These are phyloP conservation scores for Thunnus maccoyii DNA, from an alignment of 2,113 vertebrate genomes.

Conservation along the genomic window DNA sequence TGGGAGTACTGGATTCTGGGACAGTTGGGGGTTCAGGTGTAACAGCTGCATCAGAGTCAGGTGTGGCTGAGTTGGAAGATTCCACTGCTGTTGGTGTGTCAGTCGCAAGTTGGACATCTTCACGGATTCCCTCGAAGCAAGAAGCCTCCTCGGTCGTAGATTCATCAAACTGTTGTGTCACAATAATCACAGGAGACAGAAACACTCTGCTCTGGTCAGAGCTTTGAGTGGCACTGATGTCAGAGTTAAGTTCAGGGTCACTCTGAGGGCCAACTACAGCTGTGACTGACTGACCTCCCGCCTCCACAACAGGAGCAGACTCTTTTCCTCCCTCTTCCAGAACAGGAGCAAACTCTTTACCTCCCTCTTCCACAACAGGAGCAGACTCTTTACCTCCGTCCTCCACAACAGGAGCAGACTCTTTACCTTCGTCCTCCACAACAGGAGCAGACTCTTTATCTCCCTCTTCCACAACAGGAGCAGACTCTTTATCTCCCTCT, in stretches of 20 bases:
- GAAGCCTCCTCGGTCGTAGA: background rate
- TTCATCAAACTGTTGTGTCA: conserved; percentile 37
- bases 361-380: too few relatives aligned
- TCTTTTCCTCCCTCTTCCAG: too few relatives aligned
- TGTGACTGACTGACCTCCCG: background rate
- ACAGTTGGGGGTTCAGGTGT: background rate
- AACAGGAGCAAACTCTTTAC: too few relatives aligned
- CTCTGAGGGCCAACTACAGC: conserved; percentile 15
- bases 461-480: too few relatives aligned
- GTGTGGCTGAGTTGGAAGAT: background rate
- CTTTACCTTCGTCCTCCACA: too few relatives aligned
- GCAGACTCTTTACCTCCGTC: too few relatives aligned
- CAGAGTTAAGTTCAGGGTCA: background rate
- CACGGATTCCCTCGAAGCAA: background rate
- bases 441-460: too few relatives aligned
- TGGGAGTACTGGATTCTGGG: background rate
- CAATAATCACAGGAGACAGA: conserved; percentile 41
- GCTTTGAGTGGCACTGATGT: background rate
- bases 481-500: too few relatives aligned
- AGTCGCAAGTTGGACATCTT: background rate
- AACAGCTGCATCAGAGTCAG: conserved; percentile 1
- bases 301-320: conserved; percentile 11
- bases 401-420: too few relatives aligned
- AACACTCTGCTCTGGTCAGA: background rate
- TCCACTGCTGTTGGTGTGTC: background rate